A percentile compares a stretch with the other conserved stretches of the same genome.
Evolutionary conservation across 2,113 vertebrate genomes (phyloP).

Genomic region (Oxyruncus cristatus): DNA sequence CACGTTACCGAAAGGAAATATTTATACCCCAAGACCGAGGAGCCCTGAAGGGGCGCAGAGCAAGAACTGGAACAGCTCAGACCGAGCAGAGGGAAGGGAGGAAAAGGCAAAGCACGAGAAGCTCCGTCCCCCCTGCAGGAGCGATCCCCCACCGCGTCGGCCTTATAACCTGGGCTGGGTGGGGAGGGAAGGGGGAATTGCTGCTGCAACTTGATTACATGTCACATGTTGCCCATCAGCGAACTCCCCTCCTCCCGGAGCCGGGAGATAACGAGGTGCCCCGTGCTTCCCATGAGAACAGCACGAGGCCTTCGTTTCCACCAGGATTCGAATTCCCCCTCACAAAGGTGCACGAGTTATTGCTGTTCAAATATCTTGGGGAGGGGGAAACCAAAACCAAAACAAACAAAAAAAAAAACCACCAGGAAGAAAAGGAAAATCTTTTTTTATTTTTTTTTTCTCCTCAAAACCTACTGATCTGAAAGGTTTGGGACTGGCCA

Average conservation of each 20-base stretch:
- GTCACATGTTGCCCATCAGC: background rate
- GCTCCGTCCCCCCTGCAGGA: too few species aligned
- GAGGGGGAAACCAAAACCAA: background rate
- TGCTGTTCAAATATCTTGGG: background rate
- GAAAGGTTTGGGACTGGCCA: background rate
- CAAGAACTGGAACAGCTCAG: background rate
- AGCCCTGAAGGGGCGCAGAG: background rate
- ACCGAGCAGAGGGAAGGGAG: background rate
- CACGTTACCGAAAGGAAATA: background rate
- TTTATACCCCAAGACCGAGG: background rate
- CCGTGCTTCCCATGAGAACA: background rate
- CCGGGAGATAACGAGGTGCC: background rate
- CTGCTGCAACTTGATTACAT: background rate
- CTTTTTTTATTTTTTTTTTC: too few species aligned
- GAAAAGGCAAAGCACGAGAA: rapidly evolving
- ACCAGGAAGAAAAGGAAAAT: background rate
- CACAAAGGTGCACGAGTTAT: background rate
- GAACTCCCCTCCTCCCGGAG: background rate
- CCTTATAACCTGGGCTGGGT: background rate
- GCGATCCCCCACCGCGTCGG: background rate
- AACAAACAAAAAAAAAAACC: too few species aligned
- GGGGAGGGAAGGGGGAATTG: background rate
- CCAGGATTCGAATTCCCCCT: too few species aligned
- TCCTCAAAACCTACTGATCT: background rate
- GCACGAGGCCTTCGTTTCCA: background rate